Conservation (phyloP, 2,888 invertebrate species). For the Melipona bicolor region DNA sequence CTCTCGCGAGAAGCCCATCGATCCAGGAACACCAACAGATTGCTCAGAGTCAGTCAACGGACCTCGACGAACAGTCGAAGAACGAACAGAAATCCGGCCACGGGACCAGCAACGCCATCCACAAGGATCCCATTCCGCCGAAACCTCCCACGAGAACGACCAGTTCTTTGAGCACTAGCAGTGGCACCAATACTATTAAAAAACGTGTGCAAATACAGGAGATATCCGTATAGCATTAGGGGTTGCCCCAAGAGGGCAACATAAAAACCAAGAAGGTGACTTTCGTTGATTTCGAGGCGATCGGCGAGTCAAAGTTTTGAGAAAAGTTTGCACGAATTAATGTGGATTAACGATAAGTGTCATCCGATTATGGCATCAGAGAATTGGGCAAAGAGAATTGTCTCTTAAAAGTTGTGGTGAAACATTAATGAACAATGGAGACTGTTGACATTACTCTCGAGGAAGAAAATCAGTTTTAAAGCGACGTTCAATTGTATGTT, state of each 20-base stretch:
- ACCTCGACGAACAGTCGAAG: constrained; percentile 45
- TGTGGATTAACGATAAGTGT: not conserved
- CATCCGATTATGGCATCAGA: not conserved
- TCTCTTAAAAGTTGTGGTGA: not conserved
- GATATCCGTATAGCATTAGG: constrained; percentile 89
- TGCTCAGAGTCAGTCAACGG: constrained; percentile 55
- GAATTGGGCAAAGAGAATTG: not conserved
- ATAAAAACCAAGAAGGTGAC: constrained; percentile 80
- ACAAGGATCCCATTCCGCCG: constrained; percentile 78
- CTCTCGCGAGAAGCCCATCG: constrained; percentile 83
- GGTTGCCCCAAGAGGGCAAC: constrained; percentile 83
- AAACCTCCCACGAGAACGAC: constrained; percentile 82
- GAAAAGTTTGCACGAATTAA: not conserved
- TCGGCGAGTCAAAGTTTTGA: constrained; percentile 79
- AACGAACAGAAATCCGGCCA: constrained; percentile 56
- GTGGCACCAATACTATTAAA: constrained; percentile 86
- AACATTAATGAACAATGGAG: not conserved
- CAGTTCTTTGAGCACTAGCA: constrained; percentile 75
- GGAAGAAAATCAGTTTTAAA: not conserved
- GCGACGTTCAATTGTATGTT: not conserved
- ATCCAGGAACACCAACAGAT: constrained; percentile 77
- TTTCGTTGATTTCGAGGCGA: constrained; percentile 77
- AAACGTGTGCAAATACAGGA: constrained; percentile 93
- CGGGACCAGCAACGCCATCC: constrained; percentile 52
- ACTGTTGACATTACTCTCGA: not conserved